phyloP scores from a whole-genome alignment of 2,888 invertebrate genomes.

The Brenthis ino region DNA sequence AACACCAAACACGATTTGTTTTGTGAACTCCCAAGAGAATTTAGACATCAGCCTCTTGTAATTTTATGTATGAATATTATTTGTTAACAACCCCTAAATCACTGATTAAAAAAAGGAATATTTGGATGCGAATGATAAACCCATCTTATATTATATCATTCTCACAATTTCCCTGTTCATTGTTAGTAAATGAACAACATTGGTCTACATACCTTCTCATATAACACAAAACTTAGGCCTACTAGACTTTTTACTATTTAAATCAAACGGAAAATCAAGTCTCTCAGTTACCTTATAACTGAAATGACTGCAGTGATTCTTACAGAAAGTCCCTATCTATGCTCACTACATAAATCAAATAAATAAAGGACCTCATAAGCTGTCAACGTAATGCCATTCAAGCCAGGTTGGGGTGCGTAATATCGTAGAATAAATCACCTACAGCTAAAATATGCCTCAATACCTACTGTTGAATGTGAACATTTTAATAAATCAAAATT shows the following conservation, averaged over 20 bases:
- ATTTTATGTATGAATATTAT: slow-evolving; percentile 59
- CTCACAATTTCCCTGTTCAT: background rate
- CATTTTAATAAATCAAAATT: slow-evolving; percentile 52
- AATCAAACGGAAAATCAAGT: background rate
- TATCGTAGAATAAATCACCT: slow-evolving; percentile 77
- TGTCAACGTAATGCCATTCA: slow-evolving; percentile 80
- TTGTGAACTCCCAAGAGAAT: slow-evolving; percentile 57
- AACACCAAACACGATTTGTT: slow-evolving; percentile 67
- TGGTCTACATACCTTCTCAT: background rate
- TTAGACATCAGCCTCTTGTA: slow-evolving; percentile 49
- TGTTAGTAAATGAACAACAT: too few relatives aligned
- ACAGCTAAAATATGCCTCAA: slow-evolving; percentile 75
- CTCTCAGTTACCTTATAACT: slow-evolving; percentile 8
- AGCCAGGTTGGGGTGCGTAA: slow-evolving; percentile 73
- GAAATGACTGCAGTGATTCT: slow-evolving; percentile 42
- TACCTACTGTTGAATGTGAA: slow-evolving; percentile 71
- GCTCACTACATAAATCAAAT: slow-evolving; percentile 78
- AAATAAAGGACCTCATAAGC: slow-evolving; percentile 80
- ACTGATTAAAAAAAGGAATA: slow-evolving; percentile 36
- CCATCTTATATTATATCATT: background rate
- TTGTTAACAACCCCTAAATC: slow-evolving; percentile 34
- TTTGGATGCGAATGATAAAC: slow-evolving; percentile 10
- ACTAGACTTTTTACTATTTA: background rate
- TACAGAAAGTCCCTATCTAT: slow-evolving; percentile 62
- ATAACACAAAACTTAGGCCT: background rate